Evolutionary conservation across 2,888 invertebrate genomes (phyloP), one percentile per base, ranked within the genome.

Genomic region (Rhagium mordax): DNA sequence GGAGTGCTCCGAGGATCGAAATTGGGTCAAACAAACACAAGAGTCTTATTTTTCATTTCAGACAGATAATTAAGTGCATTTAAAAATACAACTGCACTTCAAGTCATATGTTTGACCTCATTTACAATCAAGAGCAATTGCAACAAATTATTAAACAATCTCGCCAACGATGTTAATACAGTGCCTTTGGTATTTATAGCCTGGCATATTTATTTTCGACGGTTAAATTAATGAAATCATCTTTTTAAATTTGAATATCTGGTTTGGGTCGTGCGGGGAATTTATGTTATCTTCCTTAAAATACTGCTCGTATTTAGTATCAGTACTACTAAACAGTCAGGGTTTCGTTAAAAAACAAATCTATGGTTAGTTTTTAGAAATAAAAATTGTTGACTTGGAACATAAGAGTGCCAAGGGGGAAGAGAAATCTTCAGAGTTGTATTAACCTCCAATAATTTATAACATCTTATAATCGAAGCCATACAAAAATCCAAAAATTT

Each of bases 101-200:
- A 75, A 61, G 41, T 66, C 75, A 71, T 75, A 67, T 60, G 71
- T 71, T 59, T 75, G 72, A 75, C 75, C 75, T 69, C 72, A 75
- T 72, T 75, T 64, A 48, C 68, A 68, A 66, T 68, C 70, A 48
- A 20, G 60, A 55, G 70, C 72, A 68, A 70, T 72, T 72, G 75
- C 75, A 72, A 65, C 70, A 73, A 75, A 75, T 53, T 71, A 65
- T 53, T 65, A 65, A 65, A 65, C 65, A 65, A 65, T 65, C 65
- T 65, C 33, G 65, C 18, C n/a, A 53, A 49, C 49, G 6, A 21
- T 7, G 24, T 15, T 33, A 27, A 49, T 33, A 41, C 24, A 33
- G 27, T 53, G 18, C 18, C 15, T 48, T 47, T 8, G 21, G 53
- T 65, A 65, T 65, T 65, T 65, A 53, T 65, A 65, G 65, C 18